Evolutionary conservation across 2,888 invertebrate species (phyloP), one percentile per base, ranked within the genome.

Genomic region (Creontiades dilutus): DNA sequence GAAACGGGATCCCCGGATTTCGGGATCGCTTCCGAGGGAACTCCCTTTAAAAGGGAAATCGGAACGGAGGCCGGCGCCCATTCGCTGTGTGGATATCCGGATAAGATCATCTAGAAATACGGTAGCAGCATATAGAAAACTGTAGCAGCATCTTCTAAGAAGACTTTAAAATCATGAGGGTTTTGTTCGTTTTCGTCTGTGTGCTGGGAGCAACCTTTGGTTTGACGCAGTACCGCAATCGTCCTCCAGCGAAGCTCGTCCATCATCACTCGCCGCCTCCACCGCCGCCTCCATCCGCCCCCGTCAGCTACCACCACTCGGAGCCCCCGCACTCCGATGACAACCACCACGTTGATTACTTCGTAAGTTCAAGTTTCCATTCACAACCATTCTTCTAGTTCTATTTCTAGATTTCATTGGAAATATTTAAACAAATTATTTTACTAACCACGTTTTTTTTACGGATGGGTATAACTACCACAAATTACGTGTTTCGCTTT

Each of bases 291-390:
- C 28, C 80, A 0, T 13, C 81, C 1, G 47, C 48, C 46, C 48
- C 81, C 14, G 47, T 47, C 52, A 47, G 48, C 47, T 19, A 47
- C 52, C 82, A 82, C 19, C 61, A 55, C 80, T 27, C 48, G 7
- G 88, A 88, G 23, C 68, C 68, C 13, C 78, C 76, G 4, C 88
- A 78, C 23, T 55, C 23, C n/a, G 81, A 89, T 28, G 46, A 86
- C 86, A 47, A 86, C 19, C 75, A 68, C 47, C 86, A 86, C 48
- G n/a, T 27, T 3, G 89, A 89, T 57, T 89, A 89, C 61, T 75
- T 52, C 61, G 89, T 89, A 81, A 89, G 78, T 88, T 52, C 19
- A 46, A 47, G 14, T 86, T 13, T n/a, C 3, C 11, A 7, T 11
- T 48, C 7, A 48, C 48, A 11, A 48, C 48, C n/a, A n/a, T n/a